Conservation (phyloP, 2,888 invertebrate genomes). For the Hydraecia micacea region DNA sequence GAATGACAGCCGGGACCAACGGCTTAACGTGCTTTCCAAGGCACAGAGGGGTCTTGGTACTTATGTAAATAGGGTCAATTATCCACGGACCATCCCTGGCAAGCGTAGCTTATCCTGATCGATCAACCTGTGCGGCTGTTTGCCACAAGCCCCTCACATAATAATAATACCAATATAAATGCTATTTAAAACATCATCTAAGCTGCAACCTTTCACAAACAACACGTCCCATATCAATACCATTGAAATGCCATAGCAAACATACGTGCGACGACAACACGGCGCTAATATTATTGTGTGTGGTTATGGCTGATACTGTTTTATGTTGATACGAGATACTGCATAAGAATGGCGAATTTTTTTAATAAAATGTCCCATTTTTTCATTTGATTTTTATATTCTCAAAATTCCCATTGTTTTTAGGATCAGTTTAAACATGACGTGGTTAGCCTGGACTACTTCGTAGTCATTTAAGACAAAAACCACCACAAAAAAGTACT, state of each 20-base stretch:
- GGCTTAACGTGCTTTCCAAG: background rate
- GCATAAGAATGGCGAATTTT: background rate
- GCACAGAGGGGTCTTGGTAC: background rate
- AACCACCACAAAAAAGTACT: background rate
- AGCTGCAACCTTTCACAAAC: no score
- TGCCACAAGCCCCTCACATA: no score
- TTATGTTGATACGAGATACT: background rate
- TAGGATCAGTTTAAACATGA: background rate
- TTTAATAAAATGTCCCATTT: background rate
- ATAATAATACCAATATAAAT: background rate
- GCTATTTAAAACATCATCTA: background rate
- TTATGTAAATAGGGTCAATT: no score
- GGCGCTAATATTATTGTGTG: background rate
- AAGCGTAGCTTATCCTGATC: no score
- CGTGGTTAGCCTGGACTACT: background rate
- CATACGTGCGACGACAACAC: background rate
- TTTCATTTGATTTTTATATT: background rate
- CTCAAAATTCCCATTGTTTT: background rate
- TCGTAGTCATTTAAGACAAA: background rate
- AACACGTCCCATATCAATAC: background rate
- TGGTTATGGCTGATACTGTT: background rate
- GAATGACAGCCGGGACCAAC: background rate
- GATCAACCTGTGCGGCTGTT: no score
- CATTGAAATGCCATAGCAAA: conserved; percentile 14
- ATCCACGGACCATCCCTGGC: no score